Conservation (phyloP, 2,113 vertebrate genomes). For the Suncus etruscus region DNA sequence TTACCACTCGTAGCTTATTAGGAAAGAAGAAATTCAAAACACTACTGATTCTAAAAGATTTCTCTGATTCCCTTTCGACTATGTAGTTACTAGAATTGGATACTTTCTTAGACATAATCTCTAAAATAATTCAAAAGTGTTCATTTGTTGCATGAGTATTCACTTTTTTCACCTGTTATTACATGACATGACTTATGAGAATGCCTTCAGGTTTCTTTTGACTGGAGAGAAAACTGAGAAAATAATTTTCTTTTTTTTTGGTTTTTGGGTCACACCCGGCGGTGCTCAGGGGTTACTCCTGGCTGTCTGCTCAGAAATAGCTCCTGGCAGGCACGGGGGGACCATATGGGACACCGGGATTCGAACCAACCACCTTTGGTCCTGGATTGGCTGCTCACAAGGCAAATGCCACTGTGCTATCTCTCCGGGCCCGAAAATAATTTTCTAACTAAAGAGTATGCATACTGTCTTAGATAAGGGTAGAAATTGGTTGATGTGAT, state of each 20-base stretch:
- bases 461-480: not conserved
- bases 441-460: rapidly evolving
- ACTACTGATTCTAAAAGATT: not conserved
- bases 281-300: too few relatives aligned
- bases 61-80: not conserved
- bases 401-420: too few relatives aligned
- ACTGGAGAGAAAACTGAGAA: not conserved
- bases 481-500: not conserved
- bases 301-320: too few relatives aligned
- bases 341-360: too few relatives aligned
- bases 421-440: too few relatives aligned
- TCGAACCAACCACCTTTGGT: too few relatives aligned
- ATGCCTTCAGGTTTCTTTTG: not conserved
- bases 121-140: slow-evolving; percentile 5
- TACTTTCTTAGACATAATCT: slow-evolving; percentile 14
- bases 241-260: rapidly evolving
- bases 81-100: not conserved
- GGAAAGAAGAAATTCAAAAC: slow-evolving; percentile 11
- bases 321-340: too few relatives aligned
- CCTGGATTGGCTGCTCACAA: too few relatives aligned
- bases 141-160: not conserved
- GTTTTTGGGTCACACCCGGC: too few relatives aligned
- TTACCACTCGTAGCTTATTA: not conserved
- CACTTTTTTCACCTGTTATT: not conserved
- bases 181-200: not conserved